Evolutionary conservation across 2,888 invertebrate genomes (phyloP), one percentile per base, ranked within the genome.

Genomic region (Linyphia triangularis): DNA sequence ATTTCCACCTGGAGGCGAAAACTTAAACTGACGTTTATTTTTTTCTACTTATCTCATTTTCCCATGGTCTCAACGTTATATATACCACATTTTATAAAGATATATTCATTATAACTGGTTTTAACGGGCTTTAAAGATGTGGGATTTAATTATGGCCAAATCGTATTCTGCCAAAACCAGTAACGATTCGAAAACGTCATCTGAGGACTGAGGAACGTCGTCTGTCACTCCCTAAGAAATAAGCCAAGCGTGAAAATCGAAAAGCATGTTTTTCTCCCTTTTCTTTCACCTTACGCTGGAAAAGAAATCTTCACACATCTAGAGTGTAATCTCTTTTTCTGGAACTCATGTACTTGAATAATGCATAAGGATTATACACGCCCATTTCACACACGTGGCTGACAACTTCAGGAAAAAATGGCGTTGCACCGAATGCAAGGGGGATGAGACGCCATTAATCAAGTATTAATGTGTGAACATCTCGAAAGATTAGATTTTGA

Each of bases 331-430:
- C n/a, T n/a, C n/a, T n/a, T n/a, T n/a, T n/a, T n/a, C n/a, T n/a
- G n/a, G 13, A 51, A 51, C 16, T 51, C n/a, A 16, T 28, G 24
- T 19, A 3, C 13, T 28, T 77, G 63, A 63, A 77, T 63, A 59
- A 77, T 63, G 61, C 77, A 77, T 63, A 16, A 77, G 77, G 77
- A 63, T 77, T 77, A 61, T 77, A 37, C 16, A 77, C 75, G 75
- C 75, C 75, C 75, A n/a, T 77, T 77, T 77, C 75, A 77, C 77
- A 63, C 77, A 22, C 33, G 37, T 43, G 40, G 13, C 16, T 51
- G n/a, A 51, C 51, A n/a, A n/a, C 40, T n/a, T 5, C 16, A 13
- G 16, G 5, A 51, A 7, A 16, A 3, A 16, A n/a, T 51, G 51
- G n/a, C 51, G 51, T n/a, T 51, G 51, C 51, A n/a, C 5, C 9